Evolutionary conservation across 2,888 invertebrate species (phyloP).

Genomic region (Teinopalpus imperialis): DNA sequence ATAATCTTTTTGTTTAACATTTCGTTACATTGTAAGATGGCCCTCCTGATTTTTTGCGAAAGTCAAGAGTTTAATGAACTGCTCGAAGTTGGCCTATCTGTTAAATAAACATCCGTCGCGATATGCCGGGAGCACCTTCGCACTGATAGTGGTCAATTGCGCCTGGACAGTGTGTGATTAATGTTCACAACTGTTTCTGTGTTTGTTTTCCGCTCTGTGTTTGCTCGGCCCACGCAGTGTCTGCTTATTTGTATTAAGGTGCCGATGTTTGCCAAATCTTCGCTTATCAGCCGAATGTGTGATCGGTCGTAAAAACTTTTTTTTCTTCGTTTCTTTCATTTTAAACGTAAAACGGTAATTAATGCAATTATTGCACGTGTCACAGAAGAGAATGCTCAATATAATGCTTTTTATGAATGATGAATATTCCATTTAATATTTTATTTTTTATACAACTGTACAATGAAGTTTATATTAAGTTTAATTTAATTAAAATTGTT

Average conservation of each 20-base stretch:
- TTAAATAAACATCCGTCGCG: constrained; percentile 57
- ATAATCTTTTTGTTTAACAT: no score
- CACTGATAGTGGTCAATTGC: constrained; percentile 43
- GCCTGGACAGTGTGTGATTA: constrained; percentile 37
- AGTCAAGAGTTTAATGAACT: constrained; percentile 41
- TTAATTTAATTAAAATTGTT: no score
- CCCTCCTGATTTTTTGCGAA: constrained; percentile 26
- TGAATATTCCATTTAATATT: no score
- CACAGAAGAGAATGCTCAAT: no score
- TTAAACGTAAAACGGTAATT: no score
- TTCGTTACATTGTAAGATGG: no score
- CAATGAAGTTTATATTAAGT: no score
- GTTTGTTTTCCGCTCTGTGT: no score
- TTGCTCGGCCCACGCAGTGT: constrained; percentile 9
- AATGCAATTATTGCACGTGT: no score
- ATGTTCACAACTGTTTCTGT: constrained; percentile 26
- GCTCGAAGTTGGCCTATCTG: constrained; percentile 48
- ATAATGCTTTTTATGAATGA: no score
- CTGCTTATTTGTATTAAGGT: constrained; percentile 9
- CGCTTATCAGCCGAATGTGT: neutral
- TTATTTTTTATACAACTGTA: no score
- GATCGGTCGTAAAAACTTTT: neutral
- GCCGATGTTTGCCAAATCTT: constrained; percentile 2
- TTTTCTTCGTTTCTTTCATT: no score
- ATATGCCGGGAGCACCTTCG: constrained; percentile 53